A percentile compares a stretch with the other conserved stretches of the same genome.
These are phyloP conservation scores for Hybos culiciformis DNA, from an alignment of 2,888 invertebrate genomes.

Conservation along the genomic window DNA sequence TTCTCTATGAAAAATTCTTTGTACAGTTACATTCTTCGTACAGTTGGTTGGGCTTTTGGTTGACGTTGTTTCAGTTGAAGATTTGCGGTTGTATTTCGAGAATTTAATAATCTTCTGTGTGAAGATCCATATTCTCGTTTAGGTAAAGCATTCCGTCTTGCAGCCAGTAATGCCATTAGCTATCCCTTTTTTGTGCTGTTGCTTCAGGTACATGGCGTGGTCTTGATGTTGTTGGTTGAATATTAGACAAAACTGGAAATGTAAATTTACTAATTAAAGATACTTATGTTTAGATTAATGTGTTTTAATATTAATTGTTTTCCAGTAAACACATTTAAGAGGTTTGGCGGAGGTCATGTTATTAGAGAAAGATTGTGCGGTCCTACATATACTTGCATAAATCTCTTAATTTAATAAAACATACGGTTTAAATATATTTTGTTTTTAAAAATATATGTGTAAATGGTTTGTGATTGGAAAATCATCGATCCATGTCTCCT, in stretches of 20 bases:
- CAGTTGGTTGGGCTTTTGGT: constrained; percentile 27
- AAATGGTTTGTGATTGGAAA: no score
- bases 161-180: constrained; percentile 44
- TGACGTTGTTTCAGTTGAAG: constrained; percentile 25
- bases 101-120: constrained; percentile 25
- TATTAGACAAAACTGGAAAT: constrained; percentile 20
- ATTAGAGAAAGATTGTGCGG: no score
- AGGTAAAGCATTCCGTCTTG: constrained; percentile 45
- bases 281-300: no score
- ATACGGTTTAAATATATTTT: no score
- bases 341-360: no score
- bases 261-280: no score
- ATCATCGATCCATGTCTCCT: no score
- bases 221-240: constrained; percentile 25
- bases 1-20: constrained; percentile 33
- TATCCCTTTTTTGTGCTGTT: constrained; percentile 38
- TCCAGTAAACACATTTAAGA: no score
- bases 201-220: constrained; percentile 21
- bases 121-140: constrained; percentile 41
- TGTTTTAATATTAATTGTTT: no score
- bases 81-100: constrained; percentile 20
- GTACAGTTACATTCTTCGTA: constrained; percentile 33
- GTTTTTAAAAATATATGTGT: no score
- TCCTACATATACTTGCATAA: no score
- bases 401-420: no score